phyloP scores from a whole-genome alignment of 2,888 invertebrate species.

The Rambutsinella grinnellia region DNA sequence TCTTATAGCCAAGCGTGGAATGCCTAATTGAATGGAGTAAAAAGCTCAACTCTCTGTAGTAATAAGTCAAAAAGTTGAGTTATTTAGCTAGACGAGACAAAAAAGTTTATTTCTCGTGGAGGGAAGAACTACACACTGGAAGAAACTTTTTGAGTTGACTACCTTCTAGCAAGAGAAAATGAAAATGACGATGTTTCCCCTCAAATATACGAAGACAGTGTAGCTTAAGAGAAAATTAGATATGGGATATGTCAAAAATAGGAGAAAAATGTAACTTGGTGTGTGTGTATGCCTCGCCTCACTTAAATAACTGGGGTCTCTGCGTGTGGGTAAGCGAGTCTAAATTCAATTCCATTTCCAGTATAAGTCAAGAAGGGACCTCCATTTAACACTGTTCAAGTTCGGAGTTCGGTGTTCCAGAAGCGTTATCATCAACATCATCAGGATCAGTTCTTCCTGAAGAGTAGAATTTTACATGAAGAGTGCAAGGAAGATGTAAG shows the following conservation, averaged over 20 bases:
- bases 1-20: neutral
- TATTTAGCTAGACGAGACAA: no score
- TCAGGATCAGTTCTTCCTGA: neutral
- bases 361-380: neutral
- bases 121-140: no score
- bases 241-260: neutral
- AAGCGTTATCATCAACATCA: neutral
- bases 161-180: neutral
- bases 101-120: neutral
- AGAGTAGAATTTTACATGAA: constrained; percentile 13
- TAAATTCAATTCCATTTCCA: neutral
- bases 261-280: no score
- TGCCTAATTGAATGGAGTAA: neutral
- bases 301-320: no score
- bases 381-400: no score
- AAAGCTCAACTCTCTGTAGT: neutral
- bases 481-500: neutral
- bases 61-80: neutral
- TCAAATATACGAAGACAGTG: neutral
- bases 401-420: neutral
- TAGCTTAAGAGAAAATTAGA: neutral
- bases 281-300: no score
- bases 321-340: no score
- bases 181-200: neutral
- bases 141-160: neutral